Conservation (phyloP, 2,797 vertebrate genomes). For the Dicrostonyx torquatus region DNA sequence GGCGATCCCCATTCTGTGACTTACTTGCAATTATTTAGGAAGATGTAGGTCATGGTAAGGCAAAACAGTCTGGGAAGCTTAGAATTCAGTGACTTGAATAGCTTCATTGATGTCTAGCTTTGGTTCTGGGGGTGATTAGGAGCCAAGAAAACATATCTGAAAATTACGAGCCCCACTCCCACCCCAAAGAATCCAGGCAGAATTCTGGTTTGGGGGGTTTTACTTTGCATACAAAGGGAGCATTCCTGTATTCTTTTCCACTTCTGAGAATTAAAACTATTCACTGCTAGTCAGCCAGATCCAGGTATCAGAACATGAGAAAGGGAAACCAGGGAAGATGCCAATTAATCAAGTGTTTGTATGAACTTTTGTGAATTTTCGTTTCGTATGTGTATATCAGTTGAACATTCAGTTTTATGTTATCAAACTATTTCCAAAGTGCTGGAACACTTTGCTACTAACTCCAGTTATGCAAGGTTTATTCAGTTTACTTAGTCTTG, state of each 20-base stretch:
- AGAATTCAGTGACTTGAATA: background rate
- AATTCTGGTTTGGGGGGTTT: background rate
- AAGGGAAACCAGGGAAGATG: background rate
- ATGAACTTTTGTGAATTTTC: conserved; percentile 4
- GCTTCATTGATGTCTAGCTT: background rate
- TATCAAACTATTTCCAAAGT: background rate
- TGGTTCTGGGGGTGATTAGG: background rate
- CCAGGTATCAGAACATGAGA: background rate
- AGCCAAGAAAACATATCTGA: background rate
- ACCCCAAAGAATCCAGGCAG: background rate
- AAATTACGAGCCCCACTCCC: background rate
- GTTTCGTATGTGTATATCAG: background rate
- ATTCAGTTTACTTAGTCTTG: background rate
- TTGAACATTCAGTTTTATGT: conserved; percentile 1
- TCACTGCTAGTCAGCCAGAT: background rate
- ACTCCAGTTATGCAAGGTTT: background rate
- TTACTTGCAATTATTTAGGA: background rate
- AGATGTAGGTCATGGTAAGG: background rate
- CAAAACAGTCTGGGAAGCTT: background rate
- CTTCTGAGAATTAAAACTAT: background rate
- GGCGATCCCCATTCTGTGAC: background rate
- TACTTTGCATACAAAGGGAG: background rate
- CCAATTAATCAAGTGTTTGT: background rate
- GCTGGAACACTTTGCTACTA: background rate
- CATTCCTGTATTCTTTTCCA: background rate